phyloP scores from a whole-genome alignment of 2,888 invertebrate species.

The Drosophila neutralis region DNA sequence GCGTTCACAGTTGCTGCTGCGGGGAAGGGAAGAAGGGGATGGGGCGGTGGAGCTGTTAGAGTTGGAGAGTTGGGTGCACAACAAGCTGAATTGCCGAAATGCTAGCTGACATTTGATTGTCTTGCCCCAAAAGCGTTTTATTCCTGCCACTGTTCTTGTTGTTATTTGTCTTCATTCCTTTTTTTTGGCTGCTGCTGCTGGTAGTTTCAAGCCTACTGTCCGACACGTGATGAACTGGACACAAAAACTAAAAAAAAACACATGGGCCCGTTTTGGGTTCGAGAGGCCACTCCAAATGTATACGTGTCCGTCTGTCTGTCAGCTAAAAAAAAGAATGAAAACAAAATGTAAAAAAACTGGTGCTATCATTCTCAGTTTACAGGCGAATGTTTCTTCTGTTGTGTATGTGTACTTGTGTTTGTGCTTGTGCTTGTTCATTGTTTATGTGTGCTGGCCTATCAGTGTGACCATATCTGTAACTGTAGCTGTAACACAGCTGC shows the following conservation, averaged over 20 bases:
- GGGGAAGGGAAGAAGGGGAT: neutral
- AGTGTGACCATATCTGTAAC: conserved; percentile 30
- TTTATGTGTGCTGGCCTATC: conserved; percentile 33
- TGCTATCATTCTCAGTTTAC: conserved; percentile 64
- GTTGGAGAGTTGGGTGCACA: conserved; percentile 10
- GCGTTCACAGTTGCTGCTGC: conserved; percentile 47
- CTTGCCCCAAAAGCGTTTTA: conserved; percentile 48
- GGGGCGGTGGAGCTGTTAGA: neutral
- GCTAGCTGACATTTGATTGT: conserved; percentile 72
- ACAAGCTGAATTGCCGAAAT: conserved; percentile 61
- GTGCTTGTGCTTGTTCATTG: conserved; percentile 24
- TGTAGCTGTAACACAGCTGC: conserved; percentile 37
- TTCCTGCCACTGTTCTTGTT: conserved; percentile 24
- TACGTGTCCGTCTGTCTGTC: conserved; percentile 54
- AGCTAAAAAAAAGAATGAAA: conserved; percentile 12
- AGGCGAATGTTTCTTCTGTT: conserved; percentile 50
- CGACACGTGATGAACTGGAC: conserved; percentile 68
- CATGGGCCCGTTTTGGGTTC: conserved; percentile 23
- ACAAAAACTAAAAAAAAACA: conserved; percentile 8
- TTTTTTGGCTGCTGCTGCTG: neutral
- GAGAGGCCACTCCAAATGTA: conserved; percentile 51
- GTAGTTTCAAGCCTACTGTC: conserved; percentile 26
- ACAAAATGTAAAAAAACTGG: conserved; percentile 27
- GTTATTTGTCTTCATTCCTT: conserved; percentile 6
- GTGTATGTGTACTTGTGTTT: conserved; percentile 18